These are phyloP conservation scores for Heteractis magnifica DNA, from an alignment of 92 coral and sea anemone species.

Conservation along the genomic window DNA sequence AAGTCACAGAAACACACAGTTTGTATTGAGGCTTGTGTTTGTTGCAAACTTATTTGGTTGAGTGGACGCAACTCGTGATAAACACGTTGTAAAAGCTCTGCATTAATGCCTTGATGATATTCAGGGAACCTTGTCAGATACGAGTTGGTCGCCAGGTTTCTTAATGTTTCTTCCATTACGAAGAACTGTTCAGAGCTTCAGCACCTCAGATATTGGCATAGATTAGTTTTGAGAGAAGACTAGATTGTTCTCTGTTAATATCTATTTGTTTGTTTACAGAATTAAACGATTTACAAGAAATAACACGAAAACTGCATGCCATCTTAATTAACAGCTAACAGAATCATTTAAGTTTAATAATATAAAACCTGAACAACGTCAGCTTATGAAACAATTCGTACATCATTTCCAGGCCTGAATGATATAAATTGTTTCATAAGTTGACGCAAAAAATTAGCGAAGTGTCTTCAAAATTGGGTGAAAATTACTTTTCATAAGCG, in stretches of 20 bases:
- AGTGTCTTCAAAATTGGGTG: not conserved
- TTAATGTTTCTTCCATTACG: not conserved
- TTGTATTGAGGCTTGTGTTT: conserved; percentile 55
- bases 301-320: not conserved
- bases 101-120: conserved; percentile 28
- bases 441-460: no score
- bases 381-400: no score
- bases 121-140: conserved; percentile 21
- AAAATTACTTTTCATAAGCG: not conserved
- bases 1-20: conserved; percentile 57
- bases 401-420: no score
- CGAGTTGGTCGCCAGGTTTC: not conserved
- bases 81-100: conserved; percentile 36
- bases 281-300: not conserved
- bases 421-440: no score
- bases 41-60: conserved; percentile 47
- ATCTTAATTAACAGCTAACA: not conserved
- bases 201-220: not conserved
- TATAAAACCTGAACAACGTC: not conserved
- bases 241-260: not conserved
- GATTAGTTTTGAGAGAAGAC: not conserved
- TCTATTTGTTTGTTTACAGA: conserved; percentile 3
- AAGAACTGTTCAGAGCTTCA: not conserved
- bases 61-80: conserved; percentile 55
- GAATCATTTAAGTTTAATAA: not conserved